Percentiles rank a stretch among this genome's conserved stretches.
Evolutionary conservation across 2,113 vertebrate genomes (phyloP).

Genomic region (Atlantisia rogersi): DNA sequence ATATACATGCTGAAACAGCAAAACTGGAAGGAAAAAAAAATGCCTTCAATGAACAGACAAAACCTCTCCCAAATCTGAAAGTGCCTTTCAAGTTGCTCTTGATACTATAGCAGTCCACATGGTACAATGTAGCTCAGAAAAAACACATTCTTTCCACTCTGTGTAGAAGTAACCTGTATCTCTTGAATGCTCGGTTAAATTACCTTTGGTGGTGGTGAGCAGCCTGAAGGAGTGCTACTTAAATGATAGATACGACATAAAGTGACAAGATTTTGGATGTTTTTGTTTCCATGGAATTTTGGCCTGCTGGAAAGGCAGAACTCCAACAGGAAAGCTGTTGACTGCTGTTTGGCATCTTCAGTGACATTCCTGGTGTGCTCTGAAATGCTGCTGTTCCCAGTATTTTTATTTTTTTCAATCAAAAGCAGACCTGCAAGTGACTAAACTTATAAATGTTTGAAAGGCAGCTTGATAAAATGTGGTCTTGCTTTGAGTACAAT

Average conservation of each 20-base stretch:
- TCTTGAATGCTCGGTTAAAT: background rate
- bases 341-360: fast-evolving
- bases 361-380: background rate
- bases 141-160: background rate
- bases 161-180: background rate
- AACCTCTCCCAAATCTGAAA: background rate
- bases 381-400: background rate
- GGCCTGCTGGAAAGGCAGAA: background rate
- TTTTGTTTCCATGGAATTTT: background rate
- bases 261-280: background rate
- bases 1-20: background rate
- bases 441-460: background rate
- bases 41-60: background rate
- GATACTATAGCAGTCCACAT: background rate
- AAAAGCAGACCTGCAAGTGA: background rate
- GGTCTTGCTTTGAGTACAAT: background rate
- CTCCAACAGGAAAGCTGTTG: background rate
- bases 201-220: background rate
- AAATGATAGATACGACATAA: background rate
- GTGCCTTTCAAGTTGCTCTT: background rate
- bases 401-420: background rate
- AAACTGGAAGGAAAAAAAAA: background rate
- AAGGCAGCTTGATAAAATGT: background rate
- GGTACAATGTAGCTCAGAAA: background rate
- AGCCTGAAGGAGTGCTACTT: background rate